Evolutionary conservation across 2,797 vertebrate genomes (phyloP).

Genomic region (Echeneis naucrates): DNA sequence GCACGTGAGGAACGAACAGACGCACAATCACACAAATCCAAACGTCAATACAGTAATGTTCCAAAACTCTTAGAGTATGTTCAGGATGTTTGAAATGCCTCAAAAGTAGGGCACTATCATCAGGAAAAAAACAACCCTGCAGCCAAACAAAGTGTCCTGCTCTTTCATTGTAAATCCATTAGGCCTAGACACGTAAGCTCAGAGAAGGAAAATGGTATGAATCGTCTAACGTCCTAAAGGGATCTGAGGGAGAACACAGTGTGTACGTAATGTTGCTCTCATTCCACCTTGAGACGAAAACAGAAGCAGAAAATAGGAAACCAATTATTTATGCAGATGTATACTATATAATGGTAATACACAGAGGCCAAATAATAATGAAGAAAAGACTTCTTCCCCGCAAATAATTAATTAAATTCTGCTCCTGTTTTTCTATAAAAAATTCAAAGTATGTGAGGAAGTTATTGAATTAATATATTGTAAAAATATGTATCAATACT

Average conservation of each 20-base stretch:
- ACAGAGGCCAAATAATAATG: not conserved
- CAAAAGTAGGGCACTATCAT: conserved; percentile 53
- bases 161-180: conserved; percentile 44
- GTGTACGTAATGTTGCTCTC: not conserved
- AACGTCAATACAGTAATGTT: conserved; percentile 10
- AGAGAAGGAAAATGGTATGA: not conserved
- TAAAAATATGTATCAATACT: not conserved
- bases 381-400: no score
- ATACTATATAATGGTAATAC: not conserved
- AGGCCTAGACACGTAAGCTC: conserved; percentile 15
- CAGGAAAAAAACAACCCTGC: conserved; percentile 37
- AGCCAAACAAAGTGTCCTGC: conserved; percentile 10
- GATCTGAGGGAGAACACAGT: conserved; percentile 2
- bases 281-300: conserved; percentile 6
- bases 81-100: conserved; percentile 31
- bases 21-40: conserved; percentile 17
- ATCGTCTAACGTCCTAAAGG: not conserved
- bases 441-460: not conserved
- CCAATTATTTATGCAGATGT: conserved; percentile 3
- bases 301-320: conserved; percentile 9
- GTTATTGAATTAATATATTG: not conserved
- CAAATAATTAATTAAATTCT: not conserved
- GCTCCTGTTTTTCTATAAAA: not conserved
- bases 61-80: conserved; percentile 25
- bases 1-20: conserved; percentile 33